Conservation (phyloP, 2,888 invertebrate genomes). For the Eurytoma californica region DNA sequence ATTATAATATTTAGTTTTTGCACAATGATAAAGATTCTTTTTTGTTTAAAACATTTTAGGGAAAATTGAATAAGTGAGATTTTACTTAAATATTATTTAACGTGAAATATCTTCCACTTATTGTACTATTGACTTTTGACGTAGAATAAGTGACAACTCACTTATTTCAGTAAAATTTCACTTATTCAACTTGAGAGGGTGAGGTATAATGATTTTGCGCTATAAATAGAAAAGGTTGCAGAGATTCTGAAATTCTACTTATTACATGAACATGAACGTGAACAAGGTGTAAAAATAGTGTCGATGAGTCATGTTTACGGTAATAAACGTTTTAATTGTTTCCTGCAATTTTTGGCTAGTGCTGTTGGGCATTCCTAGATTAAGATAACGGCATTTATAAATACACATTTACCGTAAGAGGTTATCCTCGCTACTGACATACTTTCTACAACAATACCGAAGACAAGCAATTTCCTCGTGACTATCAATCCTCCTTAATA, state of each 20-base stretch:
- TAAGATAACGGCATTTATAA: constrained; percentile 23
- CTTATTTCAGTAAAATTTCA: too few relatives aligned
- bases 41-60: too few relatives aligned
- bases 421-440: constrained; percentile 12
- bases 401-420: not conserved
- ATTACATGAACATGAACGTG: not conserved
- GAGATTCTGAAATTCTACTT: not conserved
- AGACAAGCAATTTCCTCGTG: not conserved
- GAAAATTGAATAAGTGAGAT: too few relatives aligned
- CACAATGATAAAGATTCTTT: too few relatives aligned
- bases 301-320: constrained; percentile 31
- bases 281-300: constrained; percentile 1
- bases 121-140: too few relatives aligned
- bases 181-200: not conserved
- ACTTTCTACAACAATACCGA: constrained; percentile 6
- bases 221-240: not conserved
- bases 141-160: too few relatives aligned
- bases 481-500: not conserved
- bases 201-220: not conserved
- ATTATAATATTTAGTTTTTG: too few relatives aligned
- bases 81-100: too few relatives aligned
- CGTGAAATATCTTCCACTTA: too few relatives aligned
- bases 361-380: constrained; percentile 8
- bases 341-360: constrained; percentile 31
- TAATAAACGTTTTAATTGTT: constrained; percentile 30